phyloP scores from a whole-genome alignment of 2,888 invertebrate genomes.

The Conops quadrifasciatus region DNA sequence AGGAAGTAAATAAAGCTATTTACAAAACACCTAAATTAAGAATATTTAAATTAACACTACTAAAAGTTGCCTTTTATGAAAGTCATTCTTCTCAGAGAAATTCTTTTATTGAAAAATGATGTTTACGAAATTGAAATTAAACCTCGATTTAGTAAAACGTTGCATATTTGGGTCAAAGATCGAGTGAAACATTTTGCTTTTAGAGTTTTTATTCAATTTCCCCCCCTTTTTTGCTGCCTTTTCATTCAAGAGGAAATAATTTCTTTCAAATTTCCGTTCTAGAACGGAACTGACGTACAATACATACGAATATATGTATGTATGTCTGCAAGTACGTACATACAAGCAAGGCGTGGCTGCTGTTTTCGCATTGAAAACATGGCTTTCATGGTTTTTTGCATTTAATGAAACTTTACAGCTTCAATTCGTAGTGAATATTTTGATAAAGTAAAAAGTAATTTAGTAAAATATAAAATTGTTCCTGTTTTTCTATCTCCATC shows the following conservation, averaged over 20 bases:
- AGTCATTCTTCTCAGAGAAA: no score
- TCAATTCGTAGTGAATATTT: no score
- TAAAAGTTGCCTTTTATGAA: no score
- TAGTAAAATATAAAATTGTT: conserved; percentile 25
- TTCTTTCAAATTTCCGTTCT: conserved; percentile 15
- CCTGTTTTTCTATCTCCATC: background rate
- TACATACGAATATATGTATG: no score
- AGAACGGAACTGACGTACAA: background rate
- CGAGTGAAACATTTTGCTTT: conserved; percentile 12
- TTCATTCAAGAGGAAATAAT: conserved; percentile 13
- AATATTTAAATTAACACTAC: no score
- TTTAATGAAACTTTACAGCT: conserved; percentile 13
- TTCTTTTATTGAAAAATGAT: background rate
- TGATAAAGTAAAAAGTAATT: conserved; percentile 13
- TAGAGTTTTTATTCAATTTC: background rate
- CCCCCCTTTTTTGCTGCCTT: background rate
- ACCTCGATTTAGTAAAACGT: background rate
- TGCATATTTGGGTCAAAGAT: background rate
- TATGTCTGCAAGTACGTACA: no score
- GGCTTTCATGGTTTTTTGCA: conserved; percentile 9
- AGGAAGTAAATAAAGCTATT: no score
- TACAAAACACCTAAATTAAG: no score
- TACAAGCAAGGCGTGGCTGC: no score
- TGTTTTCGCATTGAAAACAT: background rate
- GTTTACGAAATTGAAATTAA: background rate